phyloP scores from a whole-genome alignment of 2,888 invertebrate genomes.

The Xestia c-nigrum region DNA sequence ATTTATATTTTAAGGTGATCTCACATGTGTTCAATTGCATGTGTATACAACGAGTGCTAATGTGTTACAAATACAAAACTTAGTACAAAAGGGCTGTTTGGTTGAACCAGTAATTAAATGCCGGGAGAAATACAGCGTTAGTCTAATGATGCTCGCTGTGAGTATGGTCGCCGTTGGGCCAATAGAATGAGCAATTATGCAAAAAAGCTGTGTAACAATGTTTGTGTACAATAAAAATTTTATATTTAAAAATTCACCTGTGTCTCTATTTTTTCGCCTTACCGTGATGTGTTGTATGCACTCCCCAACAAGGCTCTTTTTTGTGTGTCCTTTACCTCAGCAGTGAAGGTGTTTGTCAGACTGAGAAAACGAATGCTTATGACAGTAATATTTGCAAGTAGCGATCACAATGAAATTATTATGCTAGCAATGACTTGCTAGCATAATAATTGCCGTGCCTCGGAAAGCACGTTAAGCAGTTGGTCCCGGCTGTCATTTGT shows the following conservation, averaged over 20 bases:
- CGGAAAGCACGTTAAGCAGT: too few relatives aligned
- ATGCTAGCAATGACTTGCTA: too few relatives aligned
- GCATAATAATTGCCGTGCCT: too few relatives aligned
- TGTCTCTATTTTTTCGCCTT: background rate
- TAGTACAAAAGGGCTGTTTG: background rate
- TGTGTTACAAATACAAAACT: slow-evolving; percentile 11
- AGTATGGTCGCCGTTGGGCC: background rate
- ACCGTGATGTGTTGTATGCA: background rate
- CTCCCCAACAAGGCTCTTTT: background rate
- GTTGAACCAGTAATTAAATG: background rate
- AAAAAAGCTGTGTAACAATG: background rate
- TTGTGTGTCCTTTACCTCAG: background rate
- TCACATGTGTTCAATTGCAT: slow-evolving; percentile 18
- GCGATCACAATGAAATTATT: slow-evolving; percentile 4
- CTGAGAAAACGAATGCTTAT: background rate
- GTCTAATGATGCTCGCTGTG: background rate
- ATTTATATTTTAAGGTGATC: background rate
- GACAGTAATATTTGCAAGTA: too few relatives aligned
- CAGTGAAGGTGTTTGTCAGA: background rate
- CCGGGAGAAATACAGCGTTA: background rate
- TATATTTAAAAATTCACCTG: background rate
- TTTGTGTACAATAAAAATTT: background rate
- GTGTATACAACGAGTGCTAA: slow-evolving; percentile 2
- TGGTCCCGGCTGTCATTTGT: too few relatives aligned
- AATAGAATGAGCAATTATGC: background rate